Evolutionary conservation across 2,888 invertebrate genomes (phyloP), one percentile per base, ranked within the genome.

Genomic region (Timandra comae): DNA sequence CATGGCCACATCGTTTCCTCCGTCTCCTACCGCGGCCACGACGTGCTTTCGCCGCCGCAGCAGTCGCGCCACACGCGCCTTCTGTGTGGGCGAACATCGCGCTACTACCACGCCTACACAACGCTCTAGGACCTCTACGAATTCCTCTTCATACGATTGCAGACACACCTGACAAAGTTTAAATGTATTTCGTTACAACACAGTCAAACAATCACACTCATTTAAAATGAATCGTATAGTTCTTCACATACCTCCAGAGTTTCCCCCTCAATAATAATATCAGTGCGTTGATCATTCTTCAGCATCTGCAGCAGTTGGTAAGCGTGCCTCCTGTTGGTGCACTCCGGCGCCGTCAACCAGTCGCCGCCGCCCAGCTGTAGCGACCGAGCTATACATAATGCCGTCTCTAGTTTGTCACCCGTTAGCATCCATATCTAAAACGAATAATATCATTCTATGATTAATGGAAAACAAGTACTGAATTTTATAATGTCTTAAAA

Each of bases 311-410:
- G 56, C 42, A 85, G 59, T 2, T 47, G 43, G 52, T 76, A 56
- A 3, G 79, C 79, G 37, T 74, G 68, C 0, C 67, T 54, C 0
- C 85, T 43, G 30, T 56, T 28, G 33, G 33, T 25, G 40, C 80
- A 77, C 9, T 58, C 54, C 1, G 41, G 43, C 12, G 80, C 82
- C 7, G 48, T 35, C 45, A 49, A 59, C 68, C 68, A 76, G 3
- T 50, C 26, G 25, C 72, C 73, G 10, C 77, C 78, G 43, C 85
- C 81, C 33, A 99, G 87, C 51, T 95, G 91, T 3, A 98, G 94
- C 58, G 98, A 98, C 69, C 99, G 98, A 1, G 99, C 99, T 60
- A 99, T 99, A 71, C 99, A 99, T 13, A 96, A 94, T 0, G 99
- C 99, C 0, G 99, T 99, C 85, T 99, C 99, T 43, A 98, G 70